These are phyloP conservation scores for Enoplosus armatus DNA, from an alignment of 2,797 vertebrate species.

Conservation along the genomic window DNA sequence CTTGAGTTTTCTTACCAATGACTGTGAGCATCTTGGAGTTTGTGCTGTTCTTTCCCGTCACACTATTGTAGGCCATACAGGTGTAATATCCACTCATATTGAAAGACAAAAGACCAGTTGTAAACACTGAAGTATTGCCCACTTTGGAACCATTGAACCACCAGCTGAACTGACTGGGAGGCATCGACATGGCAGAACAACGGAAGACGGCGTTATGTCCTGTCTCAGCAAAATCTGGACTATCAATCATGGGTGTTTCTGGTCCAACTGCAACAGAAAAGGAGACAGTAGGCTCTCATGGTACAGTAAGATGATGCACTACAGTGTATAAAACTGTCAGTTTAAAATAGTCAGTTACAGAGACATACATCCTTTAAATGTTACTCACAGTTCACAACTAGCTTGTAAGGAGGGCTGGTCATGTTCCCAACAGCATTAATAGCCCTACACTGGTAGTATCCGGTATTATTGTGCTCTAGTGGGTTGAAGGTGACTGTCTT, in stretches of 20 bases:
- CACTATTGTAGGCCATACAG: conserved; percentile 75
- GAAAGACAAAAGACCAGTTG: conserved; percentile 23
- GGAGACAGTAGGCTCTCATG: background rate
- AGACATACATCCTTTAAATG: conserved; percentile 1
- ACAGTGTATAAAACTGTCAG: background rate
- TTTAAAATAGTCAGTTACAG: background rate
- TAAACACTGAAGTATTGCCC: conserved; percentile 49
- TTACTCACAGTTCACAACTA: conserved; percentile 79
- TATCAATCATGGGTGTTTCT: conserved; percentile 46
- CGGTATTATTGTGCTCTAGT: conserved; percentile 45
- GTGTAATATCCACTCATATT: conserved; percentile 77
- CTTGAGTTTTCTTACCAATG: conserved; percentile 67
- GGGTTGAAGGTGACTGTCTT: conserved; percentile 60
- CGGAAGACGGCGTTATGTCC: conserved; percentile 41
- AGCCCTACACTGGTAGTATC: conserved; percentile 70
- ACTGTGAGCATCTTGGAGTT: conserved; percentile 64
- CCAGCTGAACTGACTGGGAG: conserved; percentile 76
- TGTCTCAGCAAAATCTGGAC: conserved; percentile 50
- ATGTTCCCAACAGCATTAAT: conserved; percentile 45
- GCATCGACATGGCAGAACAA: conserved; percentile 74
- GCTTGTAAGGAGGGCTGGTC: conserved; percentile 47
- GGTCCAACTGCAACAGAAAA: conserved; percentile 76
- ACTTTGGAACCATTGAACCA: conserved; percentile 62
- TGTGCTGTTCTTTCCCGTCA: conserved; percentile 66
- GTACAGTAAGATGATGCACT: background rate